Percentiles rank a stretch among this genome's conserved stretches.
Evolutionary conservation across 2,797 vertebrate genomes (phyloP).

Genomic region (Euthynnus affinis): DNA sequence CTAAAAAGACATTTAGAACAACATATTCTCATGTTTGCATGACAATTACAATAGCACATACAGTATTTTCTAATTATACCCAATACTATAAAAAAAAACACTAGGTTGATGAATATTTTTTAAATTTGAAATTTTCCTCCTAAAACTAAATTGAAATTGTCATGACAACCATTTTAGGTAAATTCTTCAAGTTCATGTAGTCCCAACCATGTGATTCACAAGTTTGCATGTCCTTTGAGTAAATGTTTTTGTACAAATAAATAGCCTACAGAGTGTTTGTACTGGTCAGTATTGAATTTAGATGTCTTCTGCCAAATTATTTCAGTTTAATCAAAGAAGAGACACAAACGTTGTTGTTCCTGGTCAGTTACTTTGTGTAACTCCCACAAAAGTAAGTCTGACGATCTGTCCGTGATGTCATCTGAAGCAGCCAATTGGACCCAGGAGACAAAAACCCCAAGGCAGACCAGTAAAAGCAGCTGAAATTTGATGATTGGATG

Average conservation of each 20-base stretch:
- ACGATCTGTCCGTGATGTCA: neutral
- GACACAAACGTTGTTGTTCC: too few relatives aligned
- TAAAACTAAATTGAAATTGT: neutral
- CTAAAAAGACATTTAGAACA: neutral
- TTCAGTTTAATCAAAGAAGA: neutral
- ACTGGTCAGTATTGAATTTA: neutral
- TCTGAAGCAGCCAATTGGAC: neutral
- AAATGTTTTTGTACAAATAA: neutral
- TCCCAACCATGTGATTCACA: too few relatives aligned
- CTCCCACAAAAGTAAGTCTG: neutral
- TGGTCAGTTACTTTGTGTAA: neutral
- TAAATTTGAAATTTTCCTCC: neutral
- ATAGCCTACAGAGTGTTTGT: neutral
- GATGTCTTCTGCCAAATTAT: neutral
- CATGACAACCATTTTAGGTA: neutral
- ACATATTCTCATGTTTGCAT: neutral
- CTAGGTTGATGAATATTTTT: neutral
- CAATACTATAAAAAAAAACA: too few relatives aligned
- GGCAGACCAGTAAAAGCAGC: neutral
- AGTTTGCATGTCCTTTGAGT: conserved; percentile 10
- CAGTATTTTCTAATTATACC: too few relatives aligned
- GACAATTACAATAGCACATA: neutral
- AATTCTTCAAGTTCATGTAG: neutral
- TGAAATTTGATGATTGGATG: conserved; percentile 37
- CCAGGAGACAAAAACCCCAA: neutral